A percentile compares a stretch with the other conserved stretches of the same genome.
These are phyloP conservation scores for Ptychodera flava DNA, from an alignment of 35 echinoderm and acorn worm genomes.

Conservation along the genomic window DNA sequence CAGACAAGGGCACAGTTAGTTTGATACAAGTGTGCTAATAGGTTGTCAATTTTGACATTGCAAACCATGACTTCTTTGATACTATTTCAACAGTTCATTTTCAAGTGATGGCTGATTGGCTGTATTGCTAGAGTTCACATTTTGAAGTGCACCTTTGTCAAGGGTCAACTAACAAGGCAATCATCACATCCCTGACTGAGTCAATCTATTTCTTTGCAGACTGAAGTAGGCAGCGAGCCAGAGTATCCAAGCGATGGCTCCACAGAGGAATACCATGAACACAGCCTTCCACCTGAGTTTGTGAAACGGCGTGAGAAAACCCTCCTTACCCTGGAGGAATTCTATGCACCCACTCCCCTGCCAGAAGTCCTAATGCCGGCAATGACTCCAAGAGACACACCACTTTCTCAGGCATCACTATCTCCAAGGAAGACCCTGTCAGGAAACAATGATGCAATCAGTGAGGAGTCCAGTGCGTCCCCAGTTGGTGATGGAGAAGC, in stretches of 20 bases:
- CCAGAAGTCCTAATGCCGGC: constrained; percentile 15
- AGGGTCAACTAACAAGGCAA: too few species aligned
- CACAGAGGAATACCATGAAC: neutral
- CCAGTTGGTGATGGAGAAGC: neutral
- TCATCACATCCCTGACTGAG: too few species aligned
- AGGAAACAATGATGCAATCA: neutral
- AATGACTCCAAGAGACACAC: neutral
- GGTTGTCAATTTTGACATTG: too few species aligned
- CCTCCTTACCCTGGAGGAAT: constrained; percentile 71
- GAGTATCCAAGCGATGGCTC: neutral
- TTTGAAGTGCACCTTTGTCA: too few species aligned
- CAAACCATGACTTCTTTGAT: too few species aligned
- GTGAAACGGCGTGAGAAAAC: constrained; percentile 16
- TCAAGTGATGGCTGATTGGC: too few species aligned
- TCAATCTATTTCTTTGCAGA: too few species aligned
- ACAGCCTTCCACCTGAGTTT: neutral
- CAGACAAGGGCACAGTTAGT: too few species aligned
- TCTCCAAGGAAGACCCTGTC: neutral
- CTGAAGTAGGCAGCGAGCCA: neutral
- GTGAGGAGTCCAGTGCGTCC: neutral
- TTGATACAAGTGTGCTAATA: too few species aligned
- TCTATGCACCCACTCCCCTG: constrained; percentile 82
- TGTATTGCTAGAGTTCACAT: too few species aligned
- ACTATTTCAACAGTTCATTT: too few species aligned
- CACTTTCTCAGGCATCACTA: neutral